Conservation (phyloP, 2,888 invertebrate species). For the Rhogogaster chlorosoma region DNA sequence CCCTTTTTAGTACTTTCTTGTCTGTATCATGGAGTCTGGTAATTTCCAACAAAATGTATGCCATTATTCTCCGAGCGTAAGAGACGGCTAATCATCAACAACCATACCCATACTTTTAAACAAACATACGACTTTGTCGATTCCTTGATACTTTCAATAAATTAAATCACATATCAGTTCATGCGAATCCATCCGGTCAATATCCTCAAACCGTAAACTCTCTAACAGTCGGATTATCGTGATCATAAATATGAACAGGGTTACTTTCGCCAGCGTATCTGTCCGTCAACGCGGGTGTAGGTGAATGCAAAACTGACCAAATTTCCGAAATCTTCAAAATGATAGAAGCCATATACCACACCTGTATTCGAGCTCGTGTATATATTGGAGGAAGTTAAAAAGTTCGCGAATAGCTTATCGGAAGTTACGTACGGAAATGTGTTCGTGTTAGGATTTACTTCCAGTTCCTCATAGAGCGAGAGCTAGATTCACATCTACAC, state of each 20-base stretch:
- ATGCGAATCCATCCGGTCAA: neutral
- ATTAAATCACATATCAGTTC: neutral
- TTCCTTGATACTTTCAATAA: neutral
- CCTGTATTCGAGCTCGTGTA: too few species aligned
- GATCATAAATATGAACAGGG: neutral
- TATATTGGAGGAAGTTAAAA: neutral
- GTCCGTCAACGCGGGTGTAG: neutral
- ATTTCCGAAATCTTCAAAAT: neutral
- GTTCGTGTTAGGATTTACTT: slow-evolving; percentile 37
- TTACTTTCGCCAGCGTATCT: slow-evolving; percentile 10
- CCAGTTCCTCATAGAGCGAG: slow-evolving; percentile 48
- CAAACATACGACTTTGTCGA: neutral
- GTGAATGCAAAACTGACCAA: neutral
- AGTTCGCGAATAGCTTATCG: neutral
- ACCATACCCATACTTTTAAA: neutral
- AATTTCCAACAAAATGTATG: neutral
- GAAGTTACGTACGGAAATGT: slow-evolving; percentile 22
- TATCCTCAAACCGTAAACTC: neutral
- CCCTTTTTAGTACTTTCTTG: neutral
- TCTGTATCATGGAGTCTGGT: neutral
- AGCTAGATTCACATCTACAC: slow-evolving; percentile 30
- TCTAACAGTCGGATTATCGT: neutral
- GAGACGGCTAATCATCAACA: neutral
- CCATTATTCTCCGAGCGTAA: neutral
- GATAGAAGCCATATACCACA: neutral